Conservation (phyloP, 2,888 invertebrate genomes). For the Willowsia nigromaculata region DNA sequence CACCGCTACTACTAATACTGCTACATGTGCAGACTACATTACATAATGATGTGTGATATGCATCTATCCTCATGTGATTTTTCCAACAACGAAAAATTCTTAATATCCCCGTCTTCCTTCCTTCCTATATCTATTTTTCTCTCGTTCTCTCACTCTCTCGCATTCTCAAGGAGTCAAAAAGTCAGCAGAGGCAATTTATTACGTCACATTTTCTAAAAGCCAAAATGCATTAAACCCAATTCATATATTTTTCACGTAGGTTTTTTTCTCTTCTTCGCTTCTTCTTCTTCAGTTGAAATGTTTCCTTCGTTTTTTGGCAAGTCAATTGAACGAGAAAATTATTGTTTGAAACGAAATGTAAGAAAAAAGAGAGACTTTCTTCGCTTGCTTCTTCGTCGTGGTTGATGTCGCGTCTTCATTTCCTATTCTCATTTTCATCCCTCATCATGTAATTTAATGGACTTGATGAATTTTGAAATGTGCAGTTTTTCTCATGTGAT, state of each 20-base stretch:
- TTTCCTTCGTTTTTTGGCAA: conserved; percentile 56
- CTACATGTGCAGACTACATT: background rate
- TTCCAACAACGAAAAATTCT: background rate
- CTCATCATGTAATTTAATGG: conserved; percentile 59
- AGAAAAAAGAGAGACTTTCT: too few species aligned
- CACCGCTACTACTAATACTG: background rate
- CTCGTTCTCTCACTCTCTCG: background rate
- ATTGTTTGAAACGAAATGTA: conserved; percentile 14
- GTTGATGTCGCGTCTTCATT: conserved; percentile 37
- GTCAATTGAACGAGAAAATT: conserved; percentile 37
- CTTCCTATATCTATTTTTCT: background rate
- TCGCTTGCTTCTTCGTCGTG: background rate
- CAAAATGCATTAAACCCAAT: conserved; percentile 60
- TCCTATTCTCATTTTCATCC: conserved; percentile 49
- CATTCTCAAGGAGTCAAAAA: conserved; percentile 66
- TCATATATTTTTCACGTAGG: conserved; percentile 26
- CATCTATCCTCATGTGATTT: conserved; percentile 59
- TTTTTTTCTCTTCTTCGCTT: conserved; percentile 16
- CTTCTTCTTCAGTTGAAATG: background rate
- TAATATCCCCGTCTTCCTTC: background rate
- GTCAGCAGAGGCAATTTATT: conserved; percentile 69
- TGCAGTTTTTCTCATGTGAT: conserved; percentile 4
- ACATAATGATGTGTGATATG: conserved; percentile 53
- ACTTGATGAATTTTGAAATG: conserved; percentile 67
- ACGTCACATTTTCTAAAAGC: conserved; percentile 71